Conservation (phyloP, 2,797 vertebrate genomes). For the Kryptopterus vitreolus region DNA sequence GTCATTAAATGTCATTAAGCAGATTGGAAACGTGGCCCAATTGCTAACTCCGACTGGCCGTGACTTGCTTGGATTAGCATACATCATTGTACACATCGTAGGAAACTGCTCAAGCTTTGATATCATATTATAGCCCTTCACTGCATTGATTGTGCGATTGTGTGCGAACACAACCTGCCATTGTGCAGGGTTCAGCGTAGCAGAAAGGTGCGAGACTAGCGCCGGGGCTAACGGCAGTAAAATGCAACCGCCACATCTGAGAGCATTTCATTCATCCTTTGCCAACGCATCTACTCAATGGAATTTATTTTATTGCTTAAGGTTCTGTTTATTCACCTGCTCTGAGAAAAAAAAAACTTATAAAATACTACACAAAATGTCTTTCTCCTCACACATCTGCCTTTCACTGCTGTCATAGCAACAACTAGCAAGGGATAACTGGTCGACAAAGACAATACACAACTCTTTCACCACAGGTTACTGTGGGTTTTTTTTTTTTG, state of each 20-base stretch:
- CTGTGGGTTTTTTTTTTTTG: background rate
- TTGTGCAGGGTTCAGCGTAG: background rate
- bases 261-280: background rate
- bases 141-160: background rate
- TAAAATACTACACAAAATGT: background rate
- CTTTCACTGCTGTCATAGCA: background rate
- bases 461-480: background rate
- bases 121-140: background rate
- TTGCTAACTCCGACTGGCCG: background rate
- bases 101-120: background rate
- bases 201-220: slow-evolving; percentile 21
- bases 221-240: background rate
- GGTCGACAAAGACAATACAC: background rate
- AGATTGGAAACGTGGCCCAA: background rate
- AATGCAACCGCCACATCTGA: too few species aligned
- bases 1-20: background rate
- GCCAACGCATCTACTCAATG: background rate
- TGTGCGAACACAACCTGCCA: background rate
- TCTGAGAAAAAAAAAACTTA: too few species aligned
- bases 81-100: background rate
- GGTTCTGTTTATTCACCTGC: background rate
- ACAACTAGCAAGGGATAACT: background rate
- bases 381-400: background rate
- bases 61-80: background rate
- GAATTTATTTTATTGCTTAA: background rate